Evolutionary conservation across 2,888 invertebrate species (phyloP), one percentile per base, ranked within the genome.

Genomic region (Cinara cedri): DNA sequence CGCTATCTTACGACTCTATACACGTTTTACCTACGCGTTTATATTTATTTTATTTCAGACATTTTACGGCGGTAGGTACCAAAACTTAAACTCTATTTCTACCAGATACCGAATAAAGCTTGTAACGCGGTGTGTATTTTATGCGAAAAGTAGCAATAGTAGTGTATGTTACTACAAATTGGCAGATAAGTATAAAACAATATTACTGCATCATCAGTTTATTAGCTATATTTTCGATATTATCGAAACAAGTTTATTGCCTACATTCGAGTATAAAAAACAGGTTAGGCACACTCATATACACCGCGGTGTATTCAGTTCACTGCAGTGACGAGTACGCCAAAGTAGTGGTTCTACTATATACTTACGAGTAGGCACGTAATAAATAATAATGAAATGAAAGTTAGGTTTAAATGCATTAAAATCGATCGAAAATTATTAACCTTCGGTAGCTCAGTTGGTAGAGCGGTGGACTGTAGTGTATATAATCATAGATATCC

Each of bases 381-480:
- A 9, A 3, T 44, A 6, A n/a, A 3, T 13, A 49, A 68, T n/a
- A n/a, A n/a, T n/a, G n/a, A 68, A 68, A 51, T 13, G 9, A 51
- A 51, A 3, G 3, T 34, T 54, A 13, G 44, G 46, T 46, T 72
- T 72, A 72, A 60, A n/a, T 26, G 3, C 46, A 3, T n/a, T 46
- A n/a, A 60, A 24, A 24, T 49, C 19, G 9, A 11, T 19, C n/a
- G 9, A 21, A 0, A n/a, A 6, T 16, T 0, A 21, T 65, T 26
- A 62, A 57, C 81, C 82, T 81, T 76, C 63, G 83, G 83, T 84
- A 84, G 84, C 84, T 84, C 83, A 84, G 84, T 84, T 84, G 84
- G 84, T 84, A 83, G 84, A 84, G 84, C 83, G 84, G 84, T 84
- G 84, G 83, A 84, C 84, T 84, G 84, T 84, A 84, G 84, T 76